Evolutionary conservation across 2,888 invertebrate genomes (phyloP), one percentile per base, ranked within the genome.

Genomic region (Eremobia ochroleuca): DNA sequence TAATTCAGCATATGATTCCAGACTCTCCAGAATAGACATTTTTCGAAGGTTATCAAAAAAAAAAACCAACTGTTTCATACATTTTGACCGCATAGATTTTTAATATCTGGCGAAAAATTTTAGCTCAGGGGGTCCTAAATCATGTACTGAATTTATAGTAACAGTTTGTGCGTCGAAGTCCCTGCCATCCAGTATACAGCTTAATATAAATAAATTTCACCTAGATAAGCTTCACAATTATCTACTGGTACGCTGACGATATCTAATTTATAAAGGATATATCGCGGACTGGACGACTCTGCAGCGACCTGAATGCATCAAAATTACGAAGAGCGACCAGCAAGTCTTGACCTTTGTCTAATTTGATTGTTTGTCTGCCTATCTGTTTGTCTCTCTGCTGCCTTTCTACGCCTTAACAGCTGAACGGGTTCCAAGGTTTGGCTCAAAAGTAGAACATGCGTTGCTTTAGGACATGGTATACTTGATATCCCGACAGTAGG

Each of bases 201-300:
- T 34, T 37, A n/a, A n/a, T n/a, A 46, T 28, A 67, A 31, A 37
- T 66, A 67, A 49, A 28, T 13, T 40, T 40, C 18, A 31, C 25
- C 31, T 52, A 6, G 21, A 31, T 59, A 43, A 46, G 34, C 37
- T 59, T 61, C 37, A 34, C 18, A 49, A 18, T 49, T 18, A n/a
- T 37, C 49, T 25, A 49, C 34, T 37, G 21, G 34, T 2, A 21
- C 21, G 4, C 28, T 31, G 40, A n/a, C 43, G 55, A 43, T 70
- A n/a, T 43, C 70, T 73, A 31, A 73, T 58, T 49, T 58, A 34
- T 43, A n/a, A 70, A 76, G 25, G 18, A 28, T 64, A 43, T 64
- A 64, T 55, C n/a, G 25, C 28, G 34, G 46, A 65, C 25, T 64
- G 18, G 52, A 34, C 18, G 43, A 25, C 21, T 2, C 8, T 28